Evolutionary conservation across 2,888 invertebrate species (phyloP), one percentile per base, ranked within the genome.

Genomic region (Ethmia dodecea): DNA sequence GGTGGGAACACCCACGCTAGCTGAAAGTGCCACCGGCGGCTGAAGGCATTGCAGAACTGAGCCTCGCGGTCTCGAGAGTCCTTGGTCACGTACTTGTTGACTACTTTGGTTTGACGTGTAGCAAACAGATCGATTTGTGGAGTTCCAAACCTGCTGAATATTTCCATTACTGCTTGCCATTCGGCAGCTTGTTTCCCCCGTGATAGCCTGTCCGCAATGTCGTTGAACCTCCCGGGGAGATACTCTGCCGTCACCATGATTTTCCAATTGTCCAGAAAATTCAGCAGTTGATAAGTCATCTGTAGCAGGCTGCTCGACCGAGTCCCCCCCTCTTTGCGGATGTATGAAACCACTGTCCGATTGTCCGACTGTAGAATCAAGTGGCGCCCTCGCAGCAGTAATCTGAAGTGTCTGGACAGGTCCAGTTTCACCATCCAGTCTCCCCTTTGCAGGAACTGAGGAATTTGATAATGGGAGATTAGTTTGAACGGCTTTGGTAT

Each of bases 1-100:
- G 61, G 62, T 2, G 62, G 59, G 31, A 62, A 61, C 5, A 59
- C 35, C 39, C 60, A 63, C 1, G 37, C 56, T 15, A 54, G 33
- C 0, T 33, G 30, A 22, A 31, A 55, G 1, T 38, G 8, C 52
- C 56, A 57, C 2, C 2, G 24, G 10, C 40, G 44, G 42, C 51
- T 51, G 49, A 59, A 58, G 1, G 56, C 54, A 25, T 55, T 43
- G 38, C 3, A 5, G 10, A 14, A 31, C 2, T 4, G n/a, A 1
- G 31, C 31, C 3, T 4, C 3, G 3, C 10, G 4, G 11, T 31
- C 31, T 6, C 15, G n/a, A 10, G 10, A 10, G 16, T 29, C 29
- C 10, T 25, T 5, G 1, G 35, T 25, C 1, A 42, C 39, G 22
- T 41, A 42, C 0, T n/a, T 35, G 31, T 30, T n/a, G 3, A 43